Conservation (phyloP, 1,140 invertebrate genomes). For the Temnothorax curvispinosus region DNA sequence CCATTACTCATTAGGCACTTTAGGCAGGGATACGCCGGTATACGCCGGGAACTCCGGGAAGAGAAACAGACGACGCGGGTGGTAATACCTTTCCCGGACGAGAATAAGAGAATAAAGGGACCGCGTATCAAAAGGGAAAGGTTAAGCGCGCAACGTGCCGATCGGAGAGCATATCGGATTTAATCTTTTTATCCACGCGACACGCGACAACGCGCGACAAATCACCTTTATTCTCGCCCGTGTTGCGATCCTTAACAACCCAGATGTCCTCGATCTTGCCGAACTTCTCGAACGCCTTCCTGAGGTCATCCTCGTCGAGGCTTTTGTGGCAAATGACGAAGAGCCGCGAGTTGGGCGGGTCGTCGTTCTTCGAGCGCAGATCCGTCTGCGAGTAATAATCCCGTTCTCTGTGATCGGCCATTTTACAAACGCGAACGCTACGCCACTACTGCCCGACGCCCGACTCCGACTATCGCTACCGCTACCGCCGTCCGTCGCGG, state of each 20-base stretch:
- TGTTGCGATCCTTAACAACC: constrained; percentile 94
- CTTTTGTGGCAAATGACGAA: constrained; percentile 95
- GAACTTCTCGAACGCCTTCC: constrained; percentile 92
- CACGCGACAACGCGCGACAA: not conserved
- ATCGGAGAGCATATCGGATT: not conserved
- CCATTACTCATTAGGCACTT: not conserved
- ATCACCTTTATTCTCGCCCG: constrained; percentile 94
- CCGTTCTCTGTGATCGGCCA: constrained; percentile 84
- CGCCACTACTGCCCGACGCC: constrained; percentile 32
- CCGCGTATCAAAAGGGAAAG: not conserved
- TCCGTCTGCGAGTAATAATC: constrained; percentile 83
- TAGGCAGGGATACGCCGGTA: not conserved
- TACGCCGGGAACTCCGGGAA: not conserved
- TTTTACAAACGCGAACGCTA: constrained; percentile 76
- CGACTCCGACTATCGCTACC: not conserved
- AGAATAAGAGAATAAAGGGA: not conserved
- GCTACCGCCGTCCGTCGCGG: constrained; percentile 23
- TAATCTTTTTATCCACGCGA: not conserved
- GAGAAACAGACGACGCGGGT: not conserved
- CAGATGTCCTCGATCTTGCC: constrained; percentile 95
- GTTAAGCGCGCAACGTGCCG: too few relatives aligned
- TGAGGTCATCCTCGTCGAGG: constrained; percentile 92
- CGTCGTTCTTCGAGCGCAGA: constrained; percentile 87
- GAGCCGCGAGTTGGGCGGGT: constrained; percentile 93
- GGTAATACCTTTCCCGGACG: not conserved